Conservation (phyloP, 2,888 invertebrate species). For the Andrena flavipes region DNA sequence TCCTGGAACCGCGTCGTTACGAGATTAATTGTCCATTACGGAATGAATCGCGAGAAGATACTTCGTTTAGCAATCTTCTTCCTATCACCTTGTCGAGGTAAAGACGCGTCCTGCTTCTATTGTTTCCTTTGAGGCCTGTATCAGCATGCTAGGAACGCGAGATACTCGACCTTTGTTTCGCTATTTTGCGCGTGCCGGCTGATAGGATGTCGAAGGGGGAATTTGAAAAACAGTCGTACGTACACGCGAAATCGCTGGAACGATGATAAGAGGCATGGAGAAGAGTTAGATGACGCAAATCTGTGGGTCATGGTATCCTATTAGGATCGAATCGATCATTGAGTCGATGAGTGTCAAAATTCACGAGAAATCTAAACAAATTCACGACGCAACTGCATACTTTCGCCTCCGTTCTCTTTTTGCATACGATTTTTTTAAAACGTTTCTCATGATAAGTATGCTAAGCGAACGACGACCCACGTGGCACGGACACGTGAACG, state of each 20-base stretch:
- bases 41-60: constrained; percentile 8
- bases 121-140: neutral
- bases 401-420: no score
- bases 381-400: no score
- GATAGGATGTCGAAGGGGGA: neutral
- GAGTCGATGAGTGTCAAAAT: neutral
- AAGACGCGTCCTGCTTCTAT: constrained; percentile 30
- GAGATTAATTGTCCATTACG: constrained; percentile 19
- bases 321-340: neutral
- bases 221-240: constrained; percentile 27
- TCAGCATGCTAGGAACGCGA: neutral
- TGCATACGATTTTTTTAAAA: neutral
- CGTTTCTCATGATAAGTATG: neutral
- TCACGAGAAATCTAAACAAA: no score
- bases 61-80: neutral
- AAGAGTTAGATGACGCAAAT: neutral
- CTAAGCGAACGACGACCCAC: neutral
- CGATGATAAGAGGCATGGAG: constrained; percentile 6
- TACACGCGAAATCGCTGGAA: neutral
- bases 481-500: neutral
- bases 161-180: neutral
- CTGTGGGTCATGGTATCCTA: no score
- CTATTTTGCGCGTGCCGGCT: neutral
- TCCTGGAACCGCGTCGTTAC: no score
- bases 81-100: neutral